Evolutionary conservation across 2,797 vertebrate genomes (phyloP), one percentile per base, ranked within the genome.

Genomic region (Sebastes baramenuke): DNA sequence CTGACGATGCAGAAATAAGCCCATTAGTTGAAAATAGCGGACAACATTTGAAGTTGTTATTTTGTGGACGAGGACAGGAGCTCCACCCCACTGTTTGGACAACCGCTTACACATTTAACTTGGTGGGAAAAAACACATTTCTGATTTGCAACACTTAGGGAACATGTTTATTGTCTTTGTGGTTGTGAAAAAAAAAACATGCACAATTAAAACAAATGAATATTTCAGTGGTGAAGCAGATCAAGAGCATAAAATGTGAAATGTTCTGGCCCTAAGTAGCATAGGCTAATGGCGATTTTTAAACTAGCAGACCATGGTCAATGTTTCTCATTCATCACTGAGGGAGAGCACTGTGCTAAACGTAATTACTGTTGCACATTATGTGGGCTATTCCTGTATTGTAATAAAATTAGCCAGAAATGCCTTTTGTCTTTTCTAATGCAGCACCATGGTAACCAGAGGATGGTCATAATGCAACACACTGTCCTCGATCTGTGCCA

Each of bases 191-290:
- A 82, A 95, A 96, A 87, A 81, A 94, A 95, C 94, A 94, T 87
- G 83, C 95, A 96, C 96, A 97, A 98, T 97, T 97, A 97, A 97
- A 97, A 97, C 97, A 95, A 96, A 97, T 96, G 96, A 96, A 96
- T 97, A 97, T 96, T 96, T 96, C 95, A 95, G 96, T 89, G 96
- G 96, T 91, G 95, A 94, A 96, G 95, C 96, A 93, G 95, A 96
- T 97, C 97, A 98, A 96, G 97, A 97, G 97, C 98, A 99, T 97
- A 98, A 98, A 98, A 99, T 98, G 95, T 96, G 96, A 97, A 97
- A 99, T 99, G 97, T 98, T 99, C 97, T 99, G 98, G 97, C 96
- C 95, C 92, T 98, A 97, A 98, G 97, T 97, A 97, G 97, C 98
- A 96, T 98, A 95, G 95, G 96, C 97, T 99, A 97, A 99, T 98